Evolutionary conservation across 2,888 invertebrate genomes (phyloP).

Genomic region (Eupithecia dodoneata): DNA sequence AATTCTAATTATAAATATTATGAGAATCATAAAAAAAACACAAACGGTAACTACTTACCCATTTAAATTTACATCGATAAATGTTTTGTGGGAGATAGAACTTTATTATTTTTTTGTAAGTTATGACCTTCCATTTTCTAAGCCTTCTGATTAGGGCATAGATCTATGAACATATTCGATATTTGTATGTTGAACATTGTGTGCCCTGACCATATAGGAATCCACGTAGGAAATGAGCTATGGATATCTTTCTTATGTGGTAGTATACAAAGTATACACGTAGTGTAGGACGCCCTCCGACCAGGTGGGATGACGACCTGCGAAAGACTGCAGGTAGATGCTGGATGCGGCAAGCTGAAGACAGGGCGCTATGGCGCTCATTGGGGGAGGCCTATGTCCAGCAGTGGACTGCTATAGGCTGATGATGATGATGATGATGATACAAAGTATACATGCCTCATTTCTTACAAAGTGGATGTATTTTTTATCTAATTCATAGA

Average conservation of each 20-base stretch:
- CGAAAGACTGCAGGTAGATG: no score
- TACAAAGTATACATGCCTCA: slow-evolving; percentile 24
- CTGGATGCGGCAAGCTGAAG: no score
- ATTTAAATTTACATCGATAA: not conserved
- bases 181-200: slow-evolving; percentile 60
- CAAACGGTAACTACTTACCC: not conserved
- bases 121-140: slow-evolving; percentile 38
- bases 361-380: no score
- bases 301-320: no score
- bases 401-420: no score
- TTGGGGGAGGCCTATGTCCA: no score
- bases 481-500: not conserved
- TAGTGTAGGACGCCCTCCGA: no score
- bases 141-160: slow-evolving; percentile 63
- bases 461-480: not conserved
- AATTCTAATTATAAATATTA: no score
- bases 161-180: slow-evolving; percentile 53
- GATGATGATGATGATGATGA: no score
- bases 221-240: slow-evolving; percentile 56
- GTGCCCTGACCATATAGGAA: slow-evolving; percentile 53
- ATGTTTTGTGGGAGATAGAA: not conserved
- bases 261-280: slow-evolving; percentile 43
- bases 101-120: slow-evolving; percentile 3
- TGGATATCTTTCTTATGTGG: slow-evolving; percentile 43
- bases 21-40: no score